phyloP scores from a whole-genome alignment of 2,888 invertebrate species.

The Odontocerum albicorne region DNA sequence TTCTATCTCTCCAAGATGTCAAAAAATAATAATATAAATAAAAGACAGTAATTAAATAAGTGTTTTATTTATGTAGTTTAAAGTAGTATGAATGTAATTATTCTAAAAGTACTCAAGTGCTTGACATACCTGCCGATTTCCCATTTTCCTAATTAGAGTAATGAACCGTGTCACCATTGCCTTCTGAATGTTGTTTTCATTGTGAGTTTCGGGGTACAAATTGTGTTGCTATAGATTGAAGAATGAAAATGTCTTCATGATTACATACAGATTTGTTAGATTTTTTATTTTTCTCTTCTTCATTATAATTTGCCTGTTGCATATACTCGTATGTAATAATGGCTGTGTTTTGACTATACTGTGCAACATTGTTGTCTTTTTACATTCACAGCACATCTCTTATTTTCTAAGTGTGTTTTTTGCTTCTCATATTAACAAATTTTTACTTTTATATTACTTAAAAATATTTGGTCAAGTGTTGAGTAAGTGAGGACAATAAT shows the following conservation, averaged over 20 bases:
- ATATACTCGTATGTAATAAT: conserved; percentile 25
- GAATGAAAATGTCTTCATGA: conserved; percentile 8
- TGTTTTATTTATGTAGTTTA: no score
- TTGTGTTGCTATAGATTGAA: conserved; percentile 16
- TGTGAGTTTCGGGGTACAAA: conserved; percentile 5
- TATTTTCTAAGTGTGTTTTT: conserved; percentile 18
- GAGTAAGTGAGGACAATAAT: conserved; percentile 31
- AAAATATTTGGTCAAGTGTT: conserved; percentile 10
- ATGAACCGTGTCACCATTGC: not conserved
- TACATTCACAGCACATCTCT: conserved; percentile 31
- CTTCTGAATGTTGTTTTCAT: conserved; percentile 3
- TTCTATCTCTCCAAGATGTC: no score
- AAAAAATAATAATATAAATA: no score
- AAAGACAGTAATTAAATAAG: no score
- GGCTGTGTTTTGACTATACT: conserved; percentile 34
- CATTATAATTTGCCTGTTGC: conserved; percentile 30
- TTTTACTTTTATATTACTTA: conserved; percentile 28
- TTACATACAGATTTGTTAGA: conserved; percentile 24
- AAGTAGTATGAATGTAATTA: no score
- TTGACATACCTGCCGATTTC: no score
- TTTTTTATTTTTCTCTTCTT: conserved; percentile 19
- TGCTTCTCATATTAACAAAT: conserved; percentile 27
- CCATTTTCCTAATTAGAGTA: no score
- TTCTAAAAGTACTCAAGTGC: no score
- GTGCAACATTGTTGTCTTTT: conserved; percentile 36